Evolutionary conservation across 2,888 invertebrate species (phyloP).

Genomic region (Hylaea fasciaria): DNA sequence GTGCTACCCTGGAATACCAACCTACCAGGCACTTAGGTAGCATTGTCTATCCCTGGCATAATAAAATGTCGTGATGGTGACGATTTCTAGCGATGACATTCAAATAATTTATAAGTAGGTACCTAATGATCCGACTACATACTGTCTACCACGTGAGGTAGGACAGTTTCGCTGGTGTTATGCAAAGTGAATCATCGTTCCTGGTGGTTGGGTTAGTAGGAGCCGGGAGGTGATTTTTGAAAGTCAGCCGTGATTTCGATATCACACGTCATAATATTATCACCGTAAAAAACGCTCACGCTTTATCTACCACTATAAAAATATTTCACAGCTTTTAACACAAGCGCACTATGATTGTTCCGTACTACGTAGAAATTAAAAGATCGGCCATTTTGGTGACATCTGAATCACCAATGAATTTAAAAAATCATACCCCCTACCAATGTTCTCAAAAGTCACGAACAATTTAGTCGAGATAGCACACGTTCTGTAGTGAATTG

Average conservation of each 20-base stretch:
- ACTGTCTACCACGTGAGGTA: neutral
- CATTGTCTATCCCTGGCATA: too few species aligned
- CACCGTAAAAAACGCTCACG: too few species aligned
- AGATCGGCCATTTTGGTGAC: too few species aligned
- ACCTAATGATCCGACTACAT: constrained; percentile 1
- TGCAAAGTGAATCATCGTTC: constrained; percentile 11
- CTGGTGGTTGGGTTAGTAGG: neutral
- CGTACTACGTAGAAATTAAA: too few species aligned
- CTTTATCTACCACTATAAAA: too few species aligned
- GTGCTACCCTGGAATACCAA: neutral
- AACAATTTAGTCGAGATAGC: neutral
- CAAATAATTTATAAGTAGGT: neutral
- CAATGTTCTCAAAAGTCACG: neutral
- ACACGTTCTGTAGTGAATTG: neutral
- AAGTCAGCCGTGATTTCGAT: too few species aligned
- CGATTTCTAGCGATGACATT: constrained; percentile 2
- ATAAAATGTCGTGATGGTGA: neutral
- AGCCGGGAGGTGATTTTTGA: too few species aligned
- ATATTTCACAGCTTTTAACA: too few species aligned
- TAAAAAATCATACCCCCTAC: too few species aligned
- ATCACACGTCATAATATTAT: too few species aligned
- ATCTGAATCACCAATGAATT: too few species aligned
- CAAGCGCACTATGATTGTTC: too few species aligned
- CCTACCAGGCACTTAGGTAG: neutral
- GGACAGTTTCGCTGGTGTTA: neutral